These are phyloP conservation scores for Acyrthosiphon pisum DNA, from an alignment of 1,140 invertebrate species.

Conservation along the genomic window DNA sequence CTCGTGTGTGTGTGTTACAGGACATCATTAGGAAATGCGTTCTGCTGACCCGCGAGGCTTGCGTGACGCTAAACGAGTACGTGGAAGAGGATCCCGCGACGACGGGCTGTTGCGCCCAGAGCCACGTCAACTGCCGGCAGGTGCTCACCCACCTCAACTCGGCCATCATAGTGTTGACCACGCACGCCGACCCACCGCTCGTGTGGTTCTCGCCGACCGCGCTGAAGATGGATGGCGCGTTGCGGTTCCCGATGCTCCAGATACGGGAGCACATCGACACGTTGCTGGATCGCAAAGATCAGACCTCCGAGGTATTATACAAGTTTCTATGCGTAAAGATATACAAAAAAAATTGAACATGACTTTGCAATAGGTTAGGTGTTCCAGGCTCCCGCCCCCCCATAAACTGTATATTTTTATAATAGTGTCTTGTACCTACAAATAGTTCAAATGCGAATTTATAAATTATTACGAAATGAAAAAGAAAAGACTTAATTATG, in stretches of 20 bases:
- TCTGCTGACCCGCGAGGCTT: conserved; percentile 67
- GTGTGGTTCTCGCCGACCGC: conserved; percentile 75
- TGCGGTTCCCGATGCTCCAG: conserved; percentile 90
- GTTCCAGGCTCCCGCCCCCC: too few species aligned
- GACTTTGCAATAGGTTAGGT: too few species aligned
- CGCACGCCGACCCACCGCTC: conserved; percentile 71
- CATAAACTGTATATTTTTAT: too few species aligned
- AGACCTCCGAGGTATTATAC: conserved; percentile 79
- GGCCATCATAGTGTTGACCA: conserved; percentile 70
- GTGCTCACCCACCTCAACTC: conserved; percentile 67
- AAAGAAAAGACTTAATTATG: too few species aligned
- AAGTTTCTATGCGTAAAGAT: neutral
- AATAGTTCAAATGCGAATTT: too few species aligned
- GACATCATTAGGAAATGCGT: conserved; percentile 68
- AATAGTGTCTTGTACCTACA: too few species aligned
- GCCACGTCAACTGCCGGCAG: conserved; percentile 35
- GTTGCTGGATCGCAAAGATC: conserved; percentile 89
- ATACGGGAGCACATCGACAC: conserved; percentile 95
- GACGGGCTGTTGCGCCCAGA: conserved; percentile 27
- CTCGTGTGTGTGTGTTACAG: conserved; percentile 60
- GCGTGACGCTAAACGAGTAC: conserved; percentile 39
- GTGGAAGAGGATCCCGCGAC: conserved; percentile 47
- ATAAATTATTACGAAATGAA: too few species aligned
- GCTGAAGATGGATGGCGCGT: conserved; percentile 73
- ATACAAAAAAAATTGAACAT: neutral